phyloP scores from a whole-genome alignment of 2,888 invertebrate species.

The Pyrrhia umbra region DNA sequence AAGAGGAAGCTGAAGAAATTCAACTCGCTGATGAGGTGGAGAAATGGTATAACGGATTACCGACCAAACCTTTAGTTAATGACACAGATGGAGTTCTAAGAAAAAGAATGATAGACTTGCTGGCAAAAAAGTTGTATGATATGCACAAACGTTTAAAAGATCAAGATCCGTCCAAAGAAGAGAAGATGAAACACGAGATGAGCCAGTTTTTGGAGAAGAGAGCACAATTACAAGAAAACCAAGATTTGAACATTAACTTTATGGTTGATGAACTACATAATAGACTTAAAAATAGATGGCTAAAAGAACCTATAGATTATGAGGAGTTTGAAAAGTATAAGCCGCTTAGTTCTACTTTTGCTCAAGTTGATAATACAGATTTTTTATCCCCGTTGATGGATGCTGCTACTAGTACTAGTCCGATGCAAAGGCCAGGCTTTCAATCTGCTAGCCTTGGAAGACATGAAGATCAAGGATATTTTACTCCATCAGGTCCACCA shows the following conservation, averaged over 20 bases:
- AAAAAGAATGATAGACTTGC: slow-evolving; percentile 63
- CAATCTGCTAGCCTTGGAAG: not conserved
- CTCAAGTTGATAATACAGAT: slow-evolving; percentile 44
- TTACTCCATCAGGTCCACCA: slow-evolving; percentile 19
- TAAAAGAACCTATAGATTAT: slow-evolving; percentile 45
- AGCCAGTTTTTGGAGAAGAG: slow-evolving; percentile 67
- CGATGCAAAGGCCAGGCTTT: not conserved
- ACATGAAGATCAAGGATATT: slow-evolving; percentile 6
- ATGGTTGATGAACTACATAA: slow-evolving; percentile 70
- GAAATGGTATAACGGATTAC: slow-evolving; percentile 73
- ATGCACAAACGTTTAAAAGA: slow-evolving; percentile 60
- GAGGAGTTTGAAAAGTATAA: slow-evolving; percentile 60
- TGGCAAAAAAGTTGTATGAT: slow-evolving; percentile 69
- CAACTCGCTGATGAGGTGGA: slow-evolving; percentile 75
- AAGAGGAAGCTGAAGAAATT: slow-evolving; percentile 75
- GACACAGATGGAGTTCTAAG: slow-evolving; percentile 61
- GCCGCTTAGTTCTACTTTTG: slow-evolving; percentile 60
- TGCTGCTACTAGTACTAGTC: slow-evolving; percentile 6
- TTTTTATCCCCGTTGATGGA: slow-evolving; percentile 44
- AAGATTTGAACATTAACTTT: slow-evolving; percentile 66
- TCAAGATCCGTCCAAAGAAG: slow-evolving; percentile 57
- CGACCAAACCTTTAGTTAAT: slow-evolving; percentile 57
- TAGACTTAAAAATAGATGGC: slow-evolving; percentile 63
- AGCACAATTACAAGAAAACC: slow-evolving; percentile 54
- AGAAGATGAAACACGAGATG: slow-evolving; percentile 65